These are phyloP conservation scores for Arvicola amphibius DNA, from an alignment of 2,797 vertebrate species.

Conservation along the genomic window DNA sequence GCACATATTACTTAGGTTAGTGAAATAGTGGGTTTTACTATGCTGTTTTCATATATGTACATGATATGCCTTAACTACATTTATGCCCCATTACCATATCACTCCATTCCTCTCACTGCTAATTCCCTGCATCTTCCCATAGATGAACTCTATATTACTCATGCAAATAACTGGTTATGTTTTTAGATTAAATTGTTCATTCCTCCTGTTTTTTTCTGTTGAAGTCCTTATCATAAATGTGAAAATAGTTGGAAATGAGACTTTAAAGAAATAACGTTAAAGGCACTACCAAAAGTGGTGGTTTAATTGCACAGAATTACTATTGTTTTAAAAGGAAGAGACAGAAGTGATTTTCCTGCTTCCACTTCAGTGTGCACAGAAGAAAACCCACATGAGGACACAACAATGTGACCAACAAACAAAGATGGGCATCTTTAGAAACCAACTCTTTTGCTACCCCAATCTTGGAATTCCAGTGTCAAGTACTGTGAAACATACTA, in stretches of 20 bases:
- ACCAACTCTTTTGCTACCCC: neutral
- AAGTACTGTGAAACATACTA: neutral
- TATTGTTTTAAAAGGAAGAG: neutral
- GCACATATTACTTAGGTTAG: neutral
- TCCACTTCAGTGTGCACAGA: neutral
- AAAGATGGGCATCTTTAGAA: neutral
- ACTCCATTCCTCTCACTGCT: neutral
- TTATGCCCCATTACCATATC: neutral
- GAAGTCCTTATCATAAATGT: neutral
- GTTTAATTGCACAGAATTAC: neutral
- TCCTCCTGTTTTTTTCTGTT: neutral
- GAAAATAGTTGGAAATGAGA: neutral
- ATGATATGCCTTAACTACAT: neutral
- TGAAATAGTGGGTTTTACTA: neutral
- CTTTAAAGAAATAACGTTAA: neutral
- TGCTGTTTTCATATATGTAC: neutral
- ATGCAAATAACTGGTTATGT: neutral
- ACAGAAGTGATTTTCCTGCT: neutral
- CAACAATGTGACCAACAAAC: neutral
- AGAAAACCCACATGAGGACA: neutral
- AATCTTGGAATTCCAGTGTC: neutral
- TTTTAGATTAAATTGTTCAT: neutral
- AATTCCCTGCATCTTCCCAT: neutral
- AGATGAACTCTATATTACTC: constrained; percentile 11
- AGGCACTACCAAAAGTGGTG: neutral